Evolutionary conservation across 2,888 invertebrate genomes (phyloP), one percentile per base, ranked within the genome.

Genomic region (Rotaria sp.): DNA sequence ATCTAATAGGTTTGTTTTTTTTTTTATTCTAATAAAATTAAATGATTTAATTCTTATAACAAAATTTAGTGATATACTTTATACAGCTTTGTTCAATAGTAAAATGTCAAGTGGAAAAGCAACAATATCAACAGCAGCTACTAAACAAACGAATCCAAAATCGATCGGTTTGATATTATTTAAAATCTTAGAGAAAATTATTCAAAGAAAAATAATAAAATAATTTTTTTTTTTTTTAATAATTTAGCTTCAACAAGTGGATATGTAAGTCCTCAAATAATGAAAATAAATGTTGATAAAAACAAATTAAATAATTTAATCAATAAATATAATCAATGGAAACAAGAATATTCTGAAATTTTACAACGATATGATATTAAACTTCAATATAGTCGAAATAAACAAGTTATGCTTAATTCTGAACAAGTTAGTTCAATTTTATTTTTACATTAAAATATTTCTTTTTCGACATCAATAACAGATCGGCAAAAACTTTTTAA

Each of bases 371-470:
- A 80, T 18, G 80, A 80, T 26, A 7, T 45, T 45, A 80, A 80
- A 45, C 24, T 80, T 45, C 45, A 45, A 80, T n/a, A 35, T 15
- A 80, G n/a, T n/a, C 45, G 45, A 26, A 45, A 41, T 45, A 80
- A 80, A 45, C 80, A 80, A 45, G n/a, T 26, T 15, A 80, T 80
- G 80, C 45, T 80, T 5, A 80, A 80, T 80, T 80, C 80, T 13
- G 80, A 80, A 80, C 80, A 80, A 45, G 80, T 80, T n/a, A 80
- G 80, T 80, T 11, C 10, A 4, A 13, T 45, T 45, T 45, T 45
- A 45, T 8, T 4, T 45, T 45, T 45, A 45, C 13, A 45, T 45
- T 45, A 45, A 45, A 45, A 45, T 45, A 45, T 45, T 2, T 13
- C 8, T 45, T 45, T 13, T 45, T 45, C 10, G 13, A 45, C 8